A percentile compares a stretch with the other conserved stretches of the same genome.
These are phyloP conservation scores for Fragum sueziense DNA, from an alignment of 2,888 invertebrate genomes.

Conservation along the genomic window DNA sequence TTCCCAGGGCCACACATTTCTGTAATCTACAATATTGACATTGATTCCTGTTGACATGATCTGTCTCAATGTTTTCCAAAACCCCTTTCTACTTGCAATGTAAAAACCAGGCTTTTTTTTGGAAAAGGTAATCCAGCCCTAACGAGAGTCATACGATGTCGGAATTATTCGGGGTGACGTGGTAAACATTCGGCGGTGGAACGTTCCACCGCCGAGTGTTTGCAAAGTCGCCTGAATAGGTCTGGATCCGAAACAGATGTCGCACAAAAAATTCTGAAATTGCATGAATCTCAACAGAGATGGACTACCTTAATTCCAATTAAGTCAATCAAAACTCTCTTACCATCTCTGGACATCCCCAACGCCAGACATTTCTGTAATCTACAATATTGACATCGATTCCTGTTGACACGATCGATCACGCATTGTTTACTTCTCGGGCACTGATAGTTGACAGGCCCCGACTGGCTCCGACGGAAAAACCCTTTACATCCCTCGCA, in stretches of 20 bases:
- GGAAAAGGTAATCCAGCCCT: too few species aligned
- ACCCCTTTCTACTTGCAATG: too few species aligned
- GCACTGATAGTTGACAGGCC: constrained; percentile 99
- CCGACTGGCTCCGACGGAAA: constrained; percentile 93
- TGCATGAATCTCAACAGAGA: too few species aligned
- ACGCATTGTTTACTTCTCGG: constrained; percentile 99
- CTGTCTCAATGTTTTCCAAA: constrained; percentile 99
- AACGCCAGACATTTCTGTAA: constrained; percentile 99
- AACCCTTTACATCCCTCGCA: constrained; percentile 96
- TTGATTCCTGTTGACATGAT: constrained; percentile 98
- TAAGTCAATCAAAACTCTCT: constrained; percentile 85
- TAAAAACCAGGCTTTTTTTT: too few species aligned
- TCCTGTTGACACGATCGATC: constrained; percentile 98
- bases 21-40: too few species aligned
- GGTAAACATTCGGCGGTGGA: too few species aligned
- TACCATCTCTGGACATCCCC: constrained; percentile 99
- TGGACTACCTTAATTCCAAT: constrained; percentile 98
- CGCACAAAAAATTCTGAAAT: constrained; percentile 98
- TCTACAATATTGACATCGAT: constrained; percentile 99
- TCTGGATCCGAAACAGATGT: constrained; percentile 99
- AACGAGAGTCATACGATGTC: too few species aligned
- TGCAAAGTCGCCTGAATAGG: too few species aligned
- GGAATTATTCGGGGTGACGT: too few species aligned
- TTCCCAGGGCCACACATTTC: constrained; percentile 99
- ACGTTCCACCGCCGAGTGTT: too few species aligned